Conservation (phyloP, 2,113 vertebrate genomes). For the Empidonax alnorum region DNA sequence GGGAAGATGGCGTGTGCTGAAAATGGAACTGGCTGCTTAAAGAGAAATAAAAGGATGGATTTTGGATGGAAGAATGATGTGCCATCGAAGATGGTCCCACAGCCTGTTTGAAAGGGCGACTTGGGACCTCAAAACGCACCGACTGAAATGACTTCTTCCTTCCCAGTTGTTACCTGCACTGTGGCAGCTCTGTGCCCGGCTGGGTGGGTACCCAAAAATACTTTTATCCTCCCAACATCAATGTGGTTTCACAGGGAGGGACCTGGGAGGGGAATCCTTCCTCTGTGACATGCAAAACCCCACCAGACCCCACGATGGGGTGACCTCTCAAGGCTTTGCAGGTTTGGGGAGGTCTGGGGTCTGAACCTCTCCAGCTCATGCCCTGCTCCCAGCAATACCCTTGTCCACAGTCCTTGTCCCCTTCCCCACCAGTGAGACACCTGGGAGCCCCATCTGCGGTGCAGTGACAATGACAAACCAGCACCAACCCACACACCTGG, state of each 20-base stretch:
- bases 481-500: background rate
- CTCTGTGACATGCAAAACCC: background rate
- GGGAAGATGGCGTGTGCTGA: background rate
- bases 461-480: background rate
- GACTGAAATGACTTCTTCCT: background rate
- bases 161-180: background rate
- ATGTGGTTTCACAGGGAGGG: background rate
- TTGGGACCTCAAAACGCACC: background rate
- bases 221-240: background rate
- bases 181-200: background rate
- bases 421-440: background rate
- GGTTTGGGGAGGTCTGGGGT: background rate
- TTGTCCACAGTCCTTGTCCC: background rate
- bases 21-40: background rate
- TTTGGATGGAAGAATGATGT: background rate
- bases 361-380: background rate
- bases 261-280: background rate
- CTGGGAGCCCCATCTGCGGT: rapidly evolving
- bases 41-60: background rate
- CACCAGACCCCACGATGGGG: background rate
- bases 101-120: background rate
- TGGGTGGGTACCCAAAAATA: background rate
- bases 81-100: background rate
- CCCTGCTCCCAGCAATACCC: background rate
- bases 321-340: background rate